phyloP scores from a whole-genome alignment of 2,113 vertebrate species.

The Psophia crepitans region DNA sequence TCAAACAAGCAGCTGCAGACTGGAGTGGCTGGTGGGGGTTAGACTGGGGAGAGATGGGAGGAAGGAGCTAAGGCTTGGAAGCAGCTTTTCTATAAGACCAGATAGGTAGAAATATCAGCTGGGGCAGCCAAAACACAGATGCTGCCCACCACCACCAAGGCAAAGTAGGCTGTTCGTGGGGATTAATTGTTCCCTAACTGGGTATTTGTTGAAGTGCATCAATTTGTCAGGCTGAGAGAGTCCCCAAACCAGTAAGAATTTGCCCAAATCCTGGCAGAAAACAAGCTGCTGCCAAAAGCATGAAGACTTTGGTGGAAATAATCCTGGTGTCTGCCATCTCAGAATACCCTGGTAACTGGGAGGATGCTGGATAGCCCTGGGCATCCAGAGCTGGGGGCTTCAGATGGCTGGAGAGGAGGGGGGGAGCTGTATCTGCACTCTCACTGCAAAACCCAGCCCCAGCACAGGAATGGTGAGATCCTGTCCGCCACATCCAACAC shows the following conservation, averaged over 20 bases:
- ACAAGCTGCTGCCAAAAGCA: background rate
- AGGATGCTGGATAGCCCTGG: background rate
- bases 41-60: background rate
- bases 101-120: background rate
- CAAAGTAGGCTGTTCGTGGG: background rate
- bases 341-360: background rate
- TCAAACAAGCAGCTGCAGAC: constrained; percentile 53
- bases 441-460: background rate
- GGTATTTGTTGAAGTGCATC: background rate
- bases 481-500: background rate
- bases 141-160: background rate
- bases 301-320: background rate
- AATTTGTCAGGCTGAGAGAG: background rate
- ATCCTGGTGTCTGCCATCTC: background rate
- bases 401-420: too few relatives aligned
- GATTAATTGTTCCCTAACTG: background rate
- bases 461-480: background rate
- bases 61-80: background rate
- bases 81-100: background rate
- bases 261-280: background rate
- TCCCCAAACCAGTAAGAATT: background rate
- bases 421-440: background rate
- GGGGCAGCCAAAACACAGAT: background rate
- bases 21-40: constrained; percentile 6
- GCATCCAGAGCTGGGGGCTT: background rate